Evolutionary conservation across 2,113 vertebrate genomes (phyloP).

Genomic region (Apteryx owenii): DNA sequence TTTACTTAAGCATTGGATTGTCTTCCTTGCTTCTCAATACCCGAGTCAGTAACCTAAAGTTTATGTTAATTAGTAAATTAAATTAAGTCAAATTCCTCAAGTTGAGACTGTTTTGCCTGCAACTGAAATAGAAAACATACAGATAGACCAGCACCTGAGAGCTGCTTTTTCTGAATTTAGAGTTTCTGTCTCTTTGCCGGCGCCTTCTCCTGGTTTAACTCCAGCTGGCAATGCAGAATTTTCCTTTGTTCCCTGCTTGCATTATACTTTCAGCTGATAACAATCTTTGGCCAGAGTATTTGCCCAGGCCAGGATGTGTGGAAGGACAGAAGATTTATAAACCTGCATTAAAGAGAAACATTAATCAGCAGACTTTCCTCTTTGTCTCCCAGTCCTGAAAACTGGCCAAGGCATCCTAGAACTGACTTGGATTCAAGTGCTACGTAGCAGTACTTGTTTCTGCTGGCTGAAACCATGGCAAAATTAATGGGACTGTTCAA

Average conservation of each 20-base stretch:
- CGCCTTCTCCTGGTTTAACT: background rate
- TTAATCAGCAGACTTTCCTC: background rate
- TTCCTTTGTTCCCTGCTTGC: background rate
- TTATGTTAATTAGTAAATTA: background rate
- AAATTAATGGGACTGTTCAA: background rate
- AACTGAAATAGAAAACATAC: background rate
- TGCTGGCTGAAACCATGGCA: background rate
- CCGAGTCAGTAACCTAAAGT: background rate
- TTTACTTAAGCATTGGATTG: background rate
- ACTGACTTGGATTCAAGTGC: background rate
- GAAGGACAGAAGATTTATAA: background rate
- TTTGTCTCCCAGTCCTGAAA: background rate
- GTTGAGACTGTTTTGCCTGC: background rate
- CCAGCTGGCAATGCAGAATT: background rate
- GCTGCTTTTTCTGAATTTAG: accelerated
- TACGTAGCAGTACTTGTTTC: accelerated
- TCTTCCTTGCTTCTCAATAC: background rate
- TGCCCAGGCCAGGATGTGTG: background rate
- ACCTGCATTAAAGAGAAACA: background rate
- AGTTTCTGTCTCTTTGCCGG: accelerated
- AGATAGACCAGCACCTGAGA: background rate
- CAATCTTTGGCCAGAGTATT: background rate
- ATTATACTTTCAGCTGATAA: background rate
- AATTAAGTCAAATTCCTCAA: background rate
- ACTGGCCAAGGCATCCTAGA: background rate